Conservation (phyloP, 2,888 invertebrate genomes). For the Hesperia comma region DNA sequence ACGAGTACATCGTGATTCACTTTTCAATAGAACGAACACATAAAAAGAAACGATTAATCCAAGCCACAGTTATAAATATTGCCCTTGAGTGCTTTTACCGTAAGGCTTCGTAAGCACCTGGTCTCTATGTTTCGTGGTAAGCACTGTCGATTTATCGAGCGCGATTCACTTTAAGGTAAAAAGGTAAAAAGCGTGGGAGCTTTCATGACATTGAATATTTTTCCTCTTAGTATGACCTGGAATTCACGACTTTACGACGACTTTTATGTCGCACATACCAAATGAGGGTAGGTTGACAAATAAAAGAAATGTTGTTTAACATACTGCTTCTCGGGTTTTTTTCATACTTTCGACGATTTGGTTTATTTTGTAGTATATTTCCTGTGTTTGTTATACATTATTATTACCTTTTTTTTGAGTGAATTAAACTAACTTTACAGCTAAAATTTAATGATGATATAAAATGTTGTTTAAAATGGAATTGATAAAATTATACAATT, state of each 20-base stretch:
- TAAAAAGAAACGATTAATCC: not conserved
- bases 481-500: no score
- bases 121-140: no score
- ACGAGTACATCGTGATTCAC: not conserved
- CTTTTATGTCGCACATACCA: constrained; percentile 35
- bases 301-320: constrained; percentile 16
- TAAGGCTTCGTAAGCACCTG: constrained; percentile 9
- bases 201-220: constrained; percentile 26
- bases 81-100: constrained; percentile 13
- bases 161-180: constrained; percentile 13
- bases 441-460: no score
- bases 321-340: not conserved
- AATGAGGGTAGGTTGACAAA: constrained; percentile 19
- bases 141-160: constrained; percentile 10
- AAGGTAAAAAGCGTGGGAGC: constrained; percentile 12
- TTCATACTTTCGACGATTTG: no score
- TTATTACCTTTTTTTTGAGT: no score
- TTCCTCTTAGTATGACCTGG: constrained; percentile 34
- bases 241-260: constrained; percentile 37
- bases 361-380: no score
- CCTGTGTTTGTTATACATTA: no score
- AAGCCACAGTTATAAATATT: constrained; percentile 14
- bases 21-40: constrained; percentile 2
- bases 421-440: no score
- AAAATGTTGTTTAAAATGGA: no score